Base-by-base conservation (phyloP, 2,888 invertebrate species). In the Sinodicranocentrus sp. region DNA sequence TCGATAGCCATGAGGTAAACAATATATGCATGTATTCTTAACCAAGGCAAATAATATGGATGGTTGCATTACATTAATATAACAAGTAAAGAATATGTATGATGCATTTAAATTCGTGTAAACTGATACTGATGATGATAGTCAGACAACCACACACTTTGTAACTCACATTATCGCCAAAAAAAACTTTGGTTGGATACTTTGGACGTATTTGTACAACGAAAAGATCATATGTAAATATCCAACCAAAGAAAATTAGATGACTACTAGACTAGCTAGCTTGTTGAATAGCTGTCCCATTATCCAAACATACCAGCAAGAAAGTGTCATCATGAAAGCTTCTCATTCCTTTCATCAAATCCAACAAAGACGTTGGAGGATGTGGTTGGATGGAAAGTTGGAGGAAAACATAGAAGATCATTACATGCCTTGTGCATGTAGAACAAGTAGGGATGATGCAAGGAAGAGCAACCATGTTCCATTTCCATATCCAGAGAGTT, bases 1-100 rank as follows among this genome's bases (percentile, higher is more conserved):
- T 82, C 82, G 82, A 82, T 82, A 76, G 82, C 75, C 70, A 28
- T 75, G 54, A 71, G 82, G 25, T 82, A 48, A 70, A 54, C 23
- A 61, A 70, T 43, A 77, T 5, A 39, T 8, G 26, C 33, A 57
- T 48, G 15, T 77, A 48, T 67, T 57, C 67, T 59, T 61, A 28
- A 70, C 61, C 39, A 52, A 33, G n/a, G n/a, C n/a, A n/a, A n/a
- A n/a, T n/a, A n/a, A n/a, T 61, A 78, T 78, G 78, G 70, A 61
- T 67, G 61, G 52, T 19, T 43, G 17, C 68, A 15, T 23, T 39
- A n/a, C 48, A 48, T 48, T 13, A 2, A 17, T 52, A 43, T 21
- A 44, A 48, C 54, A 48, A 57, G 33, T 44, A 43, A 33, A 78
- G 3, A 54, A 19, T 28, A 59, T 52, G 25, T 17, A 23, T 65